Base-by-base conservation (phyloP, 1,140 invertebrate genomes). In the Dryas iulia region DNA sequence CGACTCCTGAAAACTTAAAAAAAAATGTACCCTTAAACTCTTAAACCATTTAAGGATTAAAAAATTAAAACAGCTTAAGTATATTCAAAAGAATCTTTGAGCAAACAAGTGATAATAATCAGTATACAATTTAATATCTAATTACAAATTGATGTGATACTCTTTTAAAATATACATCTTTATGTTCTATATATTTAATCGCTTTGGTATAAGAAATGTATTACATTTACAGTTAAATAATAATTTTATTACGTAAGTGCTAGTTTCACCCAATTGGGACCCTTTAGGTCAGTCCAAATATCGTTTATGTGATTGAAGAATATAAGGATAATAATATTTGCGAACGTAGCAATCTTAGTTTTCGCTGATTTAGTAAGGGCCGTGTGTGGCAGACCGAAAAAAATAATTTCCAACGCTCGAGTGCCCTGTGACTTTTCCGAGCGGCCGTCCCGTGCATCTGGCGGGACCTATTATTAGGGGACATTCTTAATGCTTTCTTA, bases 321-420 rank as follows among this genome's bases (percentile, higher is more conserved):
- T 39, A 39, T 14, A 18, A 6, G 33, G 33, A 47, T 21, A 47
- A 47, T 47, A 47, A 21, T 21, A 47, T 47, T 47, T 21, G 39
- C 39, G 18, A 47, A 47, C 8, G 39, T 47, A 3, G 39, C 39
- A 47, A 47, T 21, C 18, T 47, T 75, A 83, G 83, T 82, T 85
- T 87, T 82, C 80, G 89, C 84, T 83, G 85, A 89, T 80, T 83
- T 79, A 81, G 87, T 82, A 81, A 85, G 84, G 87, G 87, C 79
- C 87, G 81, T 84, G 89, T 91, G 86, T 85, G 89, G 84, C 76
- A 88, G 89, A 91, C 89, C 89, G 89, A 91, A 90, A 91, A 90
- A 91, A 91, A 89, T 90, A 84, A 91, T 90, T 91, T 87, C 83
- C 78, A 63, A 81, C 87, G 89, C 83, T 90, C 82, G 83, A 88